Base-by-base conservation (phyloP, 2,113 vertebrate genomes). In the Morone saxatilis region DNA sequence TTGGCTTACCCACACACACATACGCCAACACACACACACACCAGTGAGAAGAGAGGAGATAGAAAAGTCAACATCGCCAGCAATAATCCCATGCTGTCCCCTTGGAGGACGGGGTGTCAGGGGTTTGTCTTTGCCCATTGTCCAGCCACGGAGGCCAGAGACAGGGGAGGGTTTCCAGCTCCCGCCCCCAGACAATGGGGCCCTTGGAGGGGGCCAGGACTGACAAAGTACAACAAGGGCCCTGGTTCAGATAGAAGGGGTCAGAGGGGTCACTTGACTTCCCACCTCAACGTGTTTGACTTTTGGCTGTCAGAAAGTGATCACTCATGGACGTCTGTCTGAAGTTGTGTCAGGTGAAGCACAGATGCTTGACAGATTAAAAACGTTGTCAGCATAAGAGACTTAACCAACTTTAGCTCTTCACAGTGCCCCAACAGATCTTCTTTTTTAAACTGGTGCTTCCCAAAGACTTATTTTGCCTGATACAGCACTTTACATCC, bases 101-200 rank as follows among this genome's bases (percentile, higher is more conserved):
- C 81, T 86, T 85, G 84, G 84, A 88, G 84, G 76, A 79, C 4
- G 5, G 76, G 63, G 66, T 88, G 85, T 90, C 89, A 86, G 75
- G 47, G 80, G 82, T 86, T 92, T 88, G 86, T 88, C 81, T 90
- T 88, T 86, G 74, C 80, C 83, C 62, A 88, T 81, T 92, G 90
- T 92, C 79, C 69, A 40, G 38, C 75, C 38, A 14, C 61, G n/a
- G 83, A 89, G 89, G 85, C 88, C 86, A 83, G 83, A 92, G 87
- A 83, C 62, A 80, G 83, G 85, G 85, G 76, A 71, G 75, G 62
- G 74, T 88, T 92, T 94, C 70, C 45, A 92, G 80, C 85, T 84
- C 71, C 85, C 89, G 78, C 53, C 66, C 71, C 74, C 78, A 81
- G 79, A 93, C 88, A 92, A 88, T 91, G 85, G 79, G 76, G 75